phyloP scores from a whole-genome alignment of 2,797 vertebrate genomes.

The Artibeus lituratus region DNA sequence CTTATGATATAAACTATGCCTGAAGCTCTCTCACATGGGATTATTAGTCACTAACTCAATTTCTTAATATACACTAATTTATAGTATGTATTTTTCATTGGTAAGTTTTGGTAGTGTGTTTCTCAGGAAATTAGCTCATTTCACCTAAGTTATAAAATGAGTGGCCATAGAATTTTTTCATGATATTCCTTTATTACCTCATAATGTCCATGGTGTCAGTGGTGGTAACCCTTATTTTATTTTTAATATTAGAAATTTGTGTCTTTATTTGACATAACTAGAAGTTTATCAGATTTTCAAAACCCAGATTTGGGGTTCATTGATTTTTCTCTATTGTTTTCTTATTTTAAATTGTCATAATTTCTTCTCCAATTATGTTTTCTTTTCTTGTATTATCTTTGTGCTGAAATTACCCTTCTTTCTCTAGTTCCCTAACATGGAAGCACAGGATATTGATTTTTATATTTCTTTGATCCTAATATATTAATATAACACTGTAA shows the following conservation, averaged over 20 bases:
- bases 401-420: background rate
- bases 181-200: background rate
- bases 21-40: too few species aligned
- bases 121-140: background rate
- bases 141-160: background rate
- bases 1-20: too few species aligned
- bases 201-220: background rate
- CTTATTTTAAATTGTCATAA: background rate
- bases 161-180: background rate
- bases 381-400: background rate
- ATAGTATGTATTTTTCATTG: background rate
- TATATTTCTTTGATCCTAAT: background rate
- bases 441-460: background rate
- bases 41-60: too few species aligned
- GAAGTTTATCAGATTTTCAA: background rate
- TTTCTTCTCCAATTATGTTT: background rate
- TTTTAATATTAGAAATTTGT: background rate
- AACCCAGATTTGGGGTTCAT: background rate
- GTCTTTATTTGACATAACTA: background rate
- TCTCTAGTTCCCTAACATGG: background rate
- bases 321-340: background rate
- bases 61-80: too few species aligned
- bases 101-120: background rate
- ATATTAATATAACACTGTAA: background rate
- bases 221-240: background rate